Percentiles rank a stretch among this genome's conserved stretches.
Conservation (phyloP, 2,797 vertebrate genomes). For the Falco concolor region DNA sequence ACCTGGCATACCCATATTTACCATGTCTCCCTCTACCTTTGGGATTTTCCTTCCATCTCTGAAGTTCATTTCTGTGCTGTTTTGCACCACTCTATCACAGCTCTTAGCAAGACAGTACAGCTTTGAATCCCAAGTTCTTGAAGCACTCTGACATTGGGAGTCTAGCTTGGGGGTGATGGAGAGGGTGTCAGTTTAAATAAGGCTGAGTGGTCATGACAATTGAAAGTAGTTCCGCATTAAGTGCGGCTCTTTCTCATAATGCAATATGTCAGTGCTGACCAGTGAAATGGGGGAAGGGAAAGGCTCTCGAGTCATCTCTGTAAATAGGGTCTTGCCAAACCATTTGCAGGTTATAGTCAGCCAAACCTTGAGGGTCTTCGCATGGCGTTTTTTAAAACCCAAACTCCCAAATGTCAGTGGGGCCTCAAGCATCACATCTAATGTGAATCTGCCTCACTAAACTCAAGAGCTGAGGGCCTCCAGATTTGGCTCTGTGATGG, state of each 20-base stretch:
- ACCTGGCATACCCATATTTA: neutral
- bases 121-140: constrained; percentile 38
- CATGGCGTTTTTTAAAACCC: neutral
- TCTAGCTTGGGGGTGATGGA: constrained; percentile 64
- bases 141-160: constrained; percentile 57
- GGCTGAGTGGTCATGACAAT: constrained; percentile 59
- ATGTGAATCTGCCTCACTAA: neutral
- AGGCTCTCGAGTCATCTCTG: neutral
- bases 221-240: constrained; percentile 53
- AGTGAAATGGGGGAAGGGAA: constrained; percentile 28
- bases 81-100: neutral
- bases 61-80: neutral
- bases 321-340: constrained; percentile 42
- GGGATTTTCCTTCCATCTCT: neutral
- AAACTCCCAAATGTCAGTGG: neutral
- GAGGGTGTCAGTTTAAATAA: constrained; percentile 65
- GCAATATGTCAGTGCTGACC: constrained; percentile 51
- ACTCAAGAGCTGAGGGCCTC: neutral
- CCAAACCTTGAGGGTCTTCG: constrained; percentile 27
- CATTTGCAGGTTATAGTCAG: constrained; percentile 24
- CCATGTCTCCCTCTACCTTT: neutral
- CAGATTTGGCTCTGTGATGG: neutral
- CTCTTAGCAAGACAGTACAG: constrained; percentile 3
- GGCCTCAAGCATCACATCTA: neutral
- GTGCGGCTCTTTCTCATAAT: constrained; percentile 44